Percentiles rank a stretch among this genome's conserved stretches.
phyloP scores from a whole-genome alignment of 2,113 vertebrate genomes.

The Scomber scombrus region DNA sequence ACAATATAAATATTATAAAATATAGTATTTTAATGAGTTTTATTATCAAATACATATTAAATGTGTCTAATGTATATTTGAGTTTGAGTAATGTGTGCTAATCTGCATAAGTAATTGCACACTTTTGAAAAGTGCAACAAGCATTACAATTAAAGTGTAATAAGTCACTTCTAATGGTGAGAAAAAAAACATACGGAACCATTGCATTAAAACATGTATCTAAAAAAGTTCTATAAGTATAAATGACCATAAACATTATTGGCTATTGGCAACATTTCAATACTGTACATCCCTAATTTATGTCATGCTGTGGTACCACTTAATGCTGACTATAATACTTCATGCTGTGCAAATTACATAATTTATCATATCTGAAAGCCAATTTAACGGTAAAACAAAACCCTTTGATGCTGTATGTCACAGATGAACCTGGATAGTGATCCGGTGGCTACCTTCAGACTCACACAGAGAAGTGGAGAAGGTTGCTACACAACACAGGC shows the following conservation, averaged over 20 bases:
- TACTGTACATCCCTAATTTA: constrained; percentile 10
- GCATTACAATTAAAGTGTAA: no score
- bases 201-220: no score
- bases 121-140: no score
- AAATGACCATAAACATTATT: neutral
- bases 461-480: constrained; percentile 36
- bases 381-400: constrained; percentile 27
- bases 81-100: no score
- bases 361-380: constrained; percentile 1
- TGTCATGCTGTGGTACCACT: constrained; percentile 31
- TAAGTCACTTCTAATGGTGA: no score
- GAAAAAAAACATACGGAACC: no score
- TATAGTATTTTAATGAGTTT: no score
- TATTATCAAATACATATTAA: no score
- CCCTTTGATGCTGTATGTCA: neutral
- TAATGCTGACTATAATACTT: constrained; percentile 30
- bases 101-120: no score
- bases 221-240: neutral
- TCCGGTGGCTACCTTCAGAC: constrained; percentile 14
- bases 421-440: neutral
- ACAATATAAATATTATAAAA: no score
- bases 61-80: no score
- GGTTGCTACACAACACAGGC: neutral
- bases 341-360: constrained; percentile 4
- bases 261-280: constrained; percentile 10